Percentiles rank a stretch among this genome's conserved stretches.
Evolutionary conservation across 2,113 vertebrate genomes (phyloP).

Genomic region (Aptenodytes forsteri): DNA sequence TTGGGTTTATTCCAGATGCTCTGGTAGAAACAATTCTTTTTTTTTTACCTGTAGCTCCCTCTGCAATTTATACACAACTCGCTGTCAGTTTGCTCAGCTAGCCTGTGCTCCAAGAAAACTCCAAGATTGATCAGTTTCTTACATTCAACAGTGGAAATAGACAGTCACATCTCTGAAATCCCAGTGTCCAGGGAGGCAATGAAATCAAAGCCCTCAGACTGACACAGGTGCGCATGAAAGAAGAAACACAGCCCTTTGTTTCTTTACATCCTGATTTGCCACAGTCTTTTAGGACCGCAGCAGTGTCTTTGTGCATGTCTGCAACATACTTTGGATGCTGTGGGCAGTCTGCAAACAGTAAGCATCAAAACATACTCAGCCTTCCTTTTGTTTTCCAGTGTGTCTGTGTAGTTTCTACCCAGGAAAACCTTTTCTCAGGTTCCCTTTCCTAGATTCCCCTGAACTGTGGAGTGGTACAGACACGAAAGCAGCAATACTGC

Average conservation of each 20-base stretch:
- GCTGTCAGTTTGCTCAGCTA: background rate
- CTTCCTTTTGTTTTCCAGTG: background rate
- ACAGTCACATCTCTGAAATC: background rate
- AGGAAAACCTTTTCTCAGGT: background rate
- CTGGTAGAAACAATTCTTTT: background rate
- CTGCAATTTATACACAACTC: background rate
- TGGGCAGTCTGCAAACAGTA: background rate
- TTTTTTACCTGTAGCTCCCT: background rate
- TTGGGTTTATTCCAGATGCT: slow-evolving; percentile 32
- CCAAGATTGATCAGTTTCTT: background rate
- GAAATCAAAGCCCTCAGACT: background rate
- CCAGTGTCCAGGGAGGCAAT: background rate
- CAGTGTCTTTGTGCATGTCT: background rate
- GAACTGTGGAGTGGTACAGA: background rate
- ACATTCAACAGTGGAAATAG: background rate
- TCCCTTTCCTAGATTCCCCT: background rate
- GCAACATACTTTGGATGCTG: background rate
- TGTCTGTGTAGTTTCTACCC: background rate
- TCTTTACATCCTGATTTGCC: background rate
- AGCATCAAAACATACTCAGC: background rate
- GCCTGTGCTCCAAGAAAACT: background rate
- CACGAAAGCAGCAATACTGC: background rate
- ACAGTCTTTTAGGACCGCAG: background rate
- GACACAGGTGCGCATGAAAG: background rate
- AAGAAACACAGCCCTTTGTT: background rate